Base-by-base conservation (phyloP, 1,140 invertebrate genomes). In the Drosophila tristis region DNA sequence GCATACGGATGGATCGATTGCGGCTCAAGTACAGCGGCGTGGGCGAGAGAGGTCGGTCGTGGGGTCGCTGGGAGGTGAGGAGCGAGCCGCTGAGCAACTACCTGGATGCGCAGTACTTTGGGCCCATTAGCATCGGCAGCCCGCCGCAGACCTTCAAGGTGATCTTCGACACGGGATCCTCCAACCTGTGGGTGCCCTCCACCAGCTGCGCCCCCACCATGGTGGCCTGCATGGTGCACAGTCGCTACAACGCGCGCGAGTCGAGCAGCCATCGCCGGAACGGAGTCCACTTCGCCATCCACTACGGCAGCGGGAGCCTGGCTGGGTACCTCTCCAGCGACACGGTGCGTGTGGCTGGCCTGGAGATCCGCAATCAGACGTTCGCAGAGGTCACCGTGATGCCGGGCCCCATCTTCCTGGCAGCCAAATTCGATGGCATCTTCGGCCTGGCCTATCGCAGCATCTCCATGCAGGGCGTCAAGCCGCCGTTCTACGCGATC, bases 171-270 rank as follows among this genome's bases (percentile, higher is more conserved):
- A 98, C 98, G 16, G 99, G 99, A 50, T 99, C 98, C 2, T 98
- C 98, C 7, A 99, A 99, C 92, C 94, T 99, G 20, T 99, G 99
- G 99, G 96, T 99, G 61, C 98, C 99, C 5, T 99, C 98, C 1
- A 98, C 98, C 92, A 95, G 97, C 86, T 99, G 98, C 35, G 39
- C 91, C 94, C 93, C 95, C 64, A 95, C 96, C 23, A 98, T 99
- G 89, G 96, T 99, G 81, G 98, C 98, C 65, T 99, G 98, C 92
- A 55, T 72, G 35, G 76, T 78, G 1, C 98, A 99, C 93, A 96
- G 97, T 80, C 99, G 99, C 93, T 99, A 99, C 93, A 95, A 99
- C 93, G 95, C 95, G 73, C 93, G 87, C 20, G 95, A 95, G 90
- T 99, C 98, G 0, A 94, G 92, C 0, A 96, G 96, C 1, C 99